Evolutionary conservation across 2,797 vertebrate species (phyloP).

Genomic region (Mus caroli): DNA sequence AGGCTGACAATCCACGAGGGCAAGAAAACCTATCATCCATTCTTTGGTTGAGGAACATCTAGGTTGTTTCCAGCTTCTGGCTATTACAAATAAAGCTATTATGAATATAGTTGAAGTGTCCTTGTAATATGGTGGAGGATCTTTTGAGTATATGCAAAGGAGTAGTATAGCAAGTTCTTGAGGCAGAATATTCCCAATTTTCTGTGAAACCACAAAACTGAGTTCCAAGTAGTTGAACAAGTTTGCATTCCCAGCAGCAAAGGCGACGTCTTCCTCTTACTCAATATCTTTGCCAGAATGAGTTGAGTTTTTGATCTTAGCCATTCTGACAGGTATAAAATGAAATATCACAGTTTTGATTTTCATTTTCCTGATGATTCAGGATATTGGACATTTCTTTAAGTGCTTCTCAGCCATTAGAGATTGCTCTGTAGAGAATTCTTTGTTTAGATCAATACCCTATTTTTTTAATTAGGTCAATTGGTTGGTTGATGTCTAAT

Average conservation of each 20-base stretch:
- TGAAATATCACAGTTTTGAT: not conserved
- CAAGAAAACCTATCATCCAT: not conserved
- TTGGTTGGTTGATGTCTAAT: too few relatives aligned
- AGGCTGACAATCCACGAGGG: not conserved
- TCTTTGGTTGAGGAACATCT: not conserved
- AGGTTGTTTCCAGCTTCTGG: not conserved
- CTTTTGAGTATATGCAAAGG: too few relatives aligned
- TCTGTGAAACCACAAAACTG: not conserved
- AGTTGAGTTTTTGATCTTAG: too few relatives aligned
- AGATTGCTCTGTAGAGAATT: not conserved
- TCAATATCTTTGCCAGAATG: too few relatives aligned
- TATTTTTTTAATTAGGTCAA: not conserved
- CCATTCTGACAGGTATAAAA: not conserved
- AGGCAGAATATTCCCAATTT: not conserved
- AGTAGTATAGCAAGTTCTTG: not conserved
- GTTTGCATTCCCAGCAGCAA: not conserved
- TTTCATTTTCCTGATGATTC: not conserved
- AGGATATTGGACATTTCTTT: too few relatives aligned
- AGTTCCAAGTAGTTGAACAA: not conserved
- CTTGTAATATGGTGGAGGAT: too few relatives aligned
- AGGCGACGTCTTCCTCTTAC: not conserved
- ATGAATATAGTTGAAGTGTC: too few relatives aligned
- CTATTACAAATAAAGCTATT: too few relatives aligned
- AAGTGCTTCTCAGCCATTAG: not conserved
- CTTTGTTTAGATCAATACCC: not conserved